These are phyloP conservation scores for Carassius gibelio DNA, from an alignment of 2,113 vertebrate species.

Conservation along the genomic window DNA sequence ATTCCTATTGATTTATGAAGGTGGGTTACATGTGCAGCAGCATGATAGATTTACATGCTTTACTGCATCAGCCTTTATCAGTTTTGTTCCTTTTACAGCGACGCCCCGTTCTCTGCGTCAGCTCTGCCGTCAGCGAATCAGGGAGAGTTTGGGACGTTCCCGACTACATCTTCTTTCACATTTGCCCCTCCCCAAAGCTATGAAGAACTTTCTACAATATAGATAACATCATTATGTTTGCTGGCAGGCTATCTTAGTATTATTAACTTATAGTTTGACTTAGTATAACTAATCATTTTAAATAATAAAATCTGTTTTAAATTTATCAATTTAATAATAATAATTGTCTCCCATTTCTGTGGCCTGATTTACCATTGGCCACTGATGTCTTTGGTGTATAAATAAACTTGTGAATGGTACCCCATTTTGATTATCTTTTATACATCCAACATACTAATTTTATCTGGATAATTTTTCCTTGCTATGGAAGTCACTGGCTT, in stretches of 20 bases:
- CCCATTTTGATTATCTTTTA: neutral
- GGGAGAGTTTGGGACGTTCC: conserved; percentile 81
- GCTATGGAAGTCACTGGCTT: neutral
- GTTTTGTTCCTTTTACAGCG: conserved; percentile 68
- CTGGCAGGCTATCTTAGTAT: neutral
- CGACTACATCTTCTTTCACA: conserved; percentile 87
- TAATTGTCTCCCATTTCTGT: neutral
- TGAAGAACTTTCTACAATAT: conserved; percentile 89
- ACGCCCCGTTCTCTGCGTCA: conserved; percentile 87
- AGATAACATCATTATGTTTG: conserved; percentile 71
- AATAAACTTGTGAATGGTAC: neutral
- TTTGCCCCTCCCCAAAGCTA: conserved; percentile 84
- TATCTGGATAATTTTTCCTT: no score
- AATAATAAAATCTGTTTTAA: neutral
- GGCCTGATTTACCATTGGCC: neutral
- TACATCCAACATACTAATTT: no score
- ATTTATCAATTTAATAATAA: neutral
- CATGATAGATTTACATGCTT: neutral
- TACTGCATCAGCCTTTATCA: neutral
- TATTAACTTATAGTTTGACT: neutral
- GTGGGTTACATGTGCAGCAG: conserved; percentile 64
- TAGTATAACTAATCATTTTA: neutral
- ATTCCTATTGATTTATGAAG: conserved; percentile 87
- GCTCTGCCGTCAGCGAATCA: conserved; percentile 87
- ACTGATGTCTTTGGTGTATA: neutral